Percentiles rank a stretch among this genome's conserved stretches.
Conservation (phyloP, 1,140 invertebrate genomes). For the Trichomalopsis sarcophagae region DNA sequence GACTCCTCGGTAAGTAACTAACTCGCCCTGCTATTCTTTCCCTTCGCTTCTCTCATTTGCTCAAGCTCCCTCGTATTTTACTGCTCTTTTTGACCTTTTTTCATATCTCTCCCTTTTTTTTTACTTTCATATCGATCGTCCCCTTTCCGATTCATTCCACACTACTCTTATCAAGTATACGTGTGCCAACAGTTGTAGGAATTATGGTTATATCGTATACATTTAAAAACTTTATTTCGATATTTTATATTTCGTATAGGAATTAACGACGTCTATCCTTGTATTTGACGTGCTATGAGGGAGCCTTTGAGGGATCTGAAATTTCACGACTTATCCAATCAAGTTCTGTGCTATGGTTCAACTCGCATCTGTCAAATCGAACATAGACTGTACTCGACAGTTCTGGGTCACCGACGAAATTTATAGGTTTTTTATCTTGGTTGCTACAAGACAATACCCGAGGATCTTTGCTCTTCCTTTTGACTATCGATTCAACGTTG, state of each 20-base stretch:
- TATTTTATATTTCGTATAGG: neutral
- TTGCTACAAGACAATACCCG: neutral
- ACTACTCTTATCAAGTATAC: neutral
- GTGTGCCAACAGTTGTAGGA: too few relatives aligned
- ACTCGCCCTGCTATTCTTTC: neutral
- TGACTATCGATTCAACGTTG: neutral
- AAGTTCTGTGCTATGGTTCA: neutral
- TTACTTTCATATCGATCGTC: neutral
- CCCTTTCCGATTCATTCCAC: neutral
- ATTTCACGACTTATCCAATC: constrained; percentile 1
- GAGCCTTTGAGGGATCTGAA: neutral
- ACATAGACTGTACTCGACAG: neutral
- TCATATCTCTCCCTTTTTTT: neutral
- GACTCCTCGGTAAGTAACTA: neutral
- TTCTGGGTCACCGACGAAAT: neutral
- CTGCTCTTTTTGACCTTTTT: neutral
- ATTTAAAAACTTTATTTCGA: neutral
- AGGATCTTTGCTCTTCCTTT: neutral
- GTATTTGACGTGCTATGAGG: neutral
- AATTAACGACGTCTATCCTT: neutral
- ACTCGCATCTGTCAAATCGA: neutral
- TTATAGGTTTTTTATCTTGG: neutral
- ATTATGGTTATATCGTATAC: too few relatives aligned
- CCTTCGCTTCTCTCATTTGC: neutral
- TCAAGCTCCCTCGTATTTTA: constrained; percentile 3